A percentile compares a stretch with the other conserved stretches of the same genome.
Conservation (phyloP, 2,113 vertebrate genomes). For the Pelvicachromis taeniatus region DNA sequence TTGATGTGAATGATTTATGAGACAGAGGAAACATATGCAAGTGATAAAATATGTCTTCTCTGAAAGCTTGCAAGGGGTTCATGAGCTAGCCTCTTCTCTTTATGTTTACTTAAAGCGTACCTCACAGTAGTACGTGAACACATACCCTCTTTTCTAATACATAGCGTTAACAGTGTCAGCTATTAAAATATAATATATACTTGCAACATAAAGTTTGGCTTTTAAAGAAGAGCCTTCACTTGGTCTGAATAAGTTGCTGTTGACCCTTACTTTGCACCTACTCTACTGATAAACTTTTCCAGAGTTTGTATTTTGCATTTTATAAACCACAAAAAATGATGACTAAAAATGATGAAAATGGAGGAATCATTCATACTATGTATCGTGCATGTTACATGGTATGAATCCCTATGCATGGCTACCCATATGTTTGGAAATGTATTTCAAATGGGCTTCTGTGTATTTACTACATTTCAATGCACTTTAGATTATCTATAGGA, state of each 20-base stretch:
- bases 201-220: neutral
- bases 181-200: neutral
- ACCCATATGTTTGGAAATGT: neutral
- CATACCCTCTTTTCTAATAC: neutral
- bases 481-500: neutral
- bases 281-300: neutral
- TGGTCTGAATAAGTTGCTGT: neutral
- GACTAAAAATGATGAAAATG: neutral
- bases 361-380: neutral
- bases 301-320: neutral
- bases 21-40: slow-evolving; percentile 5
- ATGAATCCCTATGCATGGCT: neutral
- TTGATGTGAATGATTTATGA: slow-evolving; percentile 20
- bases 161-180: neutral
- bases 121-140: neutral
- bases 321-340: neutral
- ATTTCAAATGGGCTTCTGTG: neutral
- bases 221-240: neutral
- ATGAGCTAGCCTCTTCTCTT: neutral
- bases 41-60: neutral
- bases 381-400: neutral
- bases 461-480: neutral
- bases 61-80: neutral
- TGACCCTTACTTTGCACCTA: neutral
- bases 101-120: neutral